Evolutionary conservation across 2,888 invertebrate species (phyloP), one percentile per base, ranked within the genome.

Genomic region (Epirrhoe alternata): DNA sequence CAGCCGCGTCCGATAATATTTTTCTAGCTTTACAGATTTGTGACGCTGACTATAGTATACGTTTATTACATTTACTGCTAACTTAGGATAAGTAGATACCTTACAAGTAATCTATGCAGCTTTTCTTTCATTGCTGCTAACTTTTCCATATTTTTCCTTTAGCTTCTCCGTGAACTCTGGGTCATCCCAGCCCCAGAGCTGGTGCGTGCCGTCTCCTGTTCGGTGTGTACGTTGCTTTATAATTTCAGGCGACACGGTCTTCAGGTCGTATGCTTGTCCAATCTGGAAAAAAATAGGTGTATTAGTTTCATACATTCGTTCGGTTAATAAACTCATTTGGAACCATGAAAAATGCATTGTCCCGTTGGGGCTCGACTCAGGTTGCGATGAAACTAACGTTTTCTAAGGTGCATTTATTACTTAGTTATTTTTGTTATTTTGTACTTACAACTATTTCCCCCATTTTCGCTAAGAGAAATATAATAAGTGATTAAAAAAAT

Each of bases 211-310:
- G 73, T 96, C 96, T 1, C 96, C 96, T 0, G 96, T 96, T 59
- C 95, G 92, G 68, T 94, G 86, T 0, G 95, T 94, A 1, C 96
- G 90, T 71, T 94, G 94, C 76, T 93, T 91, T 56, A 96, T 94
- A 78, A 95, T 94, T n/a, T 95, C 95, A 8, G 88, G 86, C 0
- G 95, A 94, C 0, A 96, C 96, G 2, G 95, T 95, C 84, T 97
- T 97, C 70, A 97, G 86, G 80, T 97, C 97, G 82, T 96, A 97
- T 0, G 96, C 97, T 94, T 95, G 96, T 2, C 97, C 97, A 62
- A 97, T 93, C 87, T 93, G 78, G 16, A 76, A 77, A 30, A 64
- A 42, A 33, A n/a, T n/a, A n/a, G n/a, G n/a, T 38, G 12, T 10
- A 10, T n/a, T 12, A 38, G 38, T 6, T 38, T 10, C 8, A 5